Evolutionary conservation across 2,797 vertebrate species (phyloP).

Genomic region (Cirrhinus mrigala): DNA sequence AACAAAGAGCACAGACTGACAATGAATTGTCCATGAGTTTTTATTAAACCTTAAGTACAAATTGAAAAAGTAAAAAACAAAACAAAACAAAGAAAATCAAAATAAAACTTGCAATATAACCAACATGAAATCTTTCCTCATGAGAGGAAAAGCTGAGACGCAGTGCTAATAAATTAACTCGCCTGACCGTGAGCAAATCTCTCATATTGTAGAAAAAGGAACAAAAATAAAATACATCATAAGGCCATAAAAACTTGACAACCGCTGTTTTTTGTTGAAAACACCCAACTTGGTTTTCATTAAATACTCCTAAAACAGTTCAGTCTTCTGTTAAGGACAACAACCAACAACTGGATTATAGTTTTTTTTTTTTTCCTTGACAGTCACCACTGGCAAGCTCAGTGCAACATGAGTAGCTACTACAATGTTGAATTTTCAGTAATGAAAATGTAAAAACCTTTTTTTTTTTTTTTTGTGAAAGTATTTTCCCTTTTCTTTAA

Average conservation of each 20-base stretch:
- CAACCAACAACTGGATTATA: constrained; percentile 94
- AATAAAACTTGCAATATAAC: constrained; percentile 96
- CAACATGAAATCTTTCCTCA: constrained; percentile 93
- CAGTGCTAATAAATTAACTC: constrained; percentile 99
- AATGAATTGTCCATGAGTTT: constrained; percentile 86
- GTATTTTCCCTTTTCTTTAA: constrained; percentile 94
- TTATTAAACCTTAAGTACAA: constrained; percentile 99
- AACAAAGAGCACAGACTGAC: constrained; percentile 61
- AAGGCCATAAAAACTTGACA: constrained; percentile 99
- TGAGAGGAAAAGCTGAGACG: constrained; percentile 89
- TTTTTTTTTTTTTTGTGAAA: constrained; percentile 88
- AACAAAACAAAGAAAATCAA: constrained; percentile 90
- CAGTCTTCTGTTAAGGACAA: constrained; percentile 93
- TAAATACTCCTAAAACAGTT: constrained; percentile 99
- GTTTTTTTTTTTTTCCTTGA: constrained; percentile 82
- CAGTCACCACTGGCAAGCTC: constrained; percentile 96
- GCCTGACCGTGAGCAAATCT: constrained; percentile 93
- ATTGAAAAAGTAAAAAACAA: constrained; percentile 97
- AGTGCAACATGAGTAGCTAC: constrained; percentile 98
- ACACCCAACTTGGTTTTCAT: constrained; percentile 93
- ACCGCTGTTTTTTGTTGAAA: constrained; percentile 88
- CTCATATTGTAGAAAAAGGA: constrained; percentile 90
- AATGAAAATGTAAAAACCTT: constrained; percentile 97
- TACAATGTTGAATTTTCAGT: constrained; percentile 92
- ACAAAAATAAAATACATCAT: constrained; percentile 88